Evolutionary conservation across 1,140 invertebrate species (phyloP).

Genomic region (Patella vulgata): DNA sequence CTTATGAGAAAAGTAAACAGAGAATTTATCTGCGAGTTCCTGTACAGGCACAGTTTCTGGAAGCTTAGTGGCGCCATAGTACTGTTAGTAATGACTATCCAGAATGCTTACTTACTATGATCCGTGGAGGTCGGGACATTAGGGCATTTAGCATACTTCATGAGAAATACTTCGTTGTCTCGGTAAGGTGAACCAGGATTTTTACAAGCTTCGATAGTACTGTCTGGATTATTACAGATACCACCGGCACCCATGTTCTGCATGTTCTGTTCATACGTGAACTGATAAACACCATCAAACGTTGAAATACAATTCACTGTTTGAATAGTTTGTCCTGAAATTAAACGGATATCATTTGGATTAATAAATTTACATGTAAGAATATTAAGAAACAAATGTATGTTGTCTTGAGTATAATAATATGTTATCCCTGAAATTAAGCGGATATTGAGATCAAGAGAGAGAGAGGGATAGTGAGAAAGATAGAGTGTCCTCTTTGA

Average conservation of each 20-base stretch:
- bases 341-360: slow-evolving; percentile 2
- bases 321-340: slow-evolving; percentile 37
- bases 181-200: slow-evolving; percentile 94
- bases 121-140: slow-evolving; percentile 88
- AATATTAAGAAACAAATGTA: slow-evolving; percentile 3
- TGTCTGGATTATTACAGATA: slow-evolving; percentile 74
- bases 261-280: slow-evolving; percentile 62
- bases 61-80: too few relatives aligned
- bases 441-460: too few relatives aligned
- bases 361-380: background rate
- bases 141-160: slow-evolving; percentile 89
- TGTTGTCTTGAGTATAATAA: too few relatives aligned
- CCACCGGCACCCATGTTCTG: slow-evolving; percentile 54
- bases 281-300: slow-evolving; percentile 65
- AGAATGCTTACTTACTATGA: slow-evolving; percentile 80
- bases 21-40: too few relatives aligned
- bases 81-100: too few relatives aligned
- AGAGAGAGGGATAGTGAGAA: too few relatives aligned
- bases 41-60: too few relatives aligned
- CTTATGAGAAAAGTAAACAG: too few relatives aligned
- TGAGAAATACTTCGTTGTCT: slow-evolving; percentile 96
- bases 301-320: slow-evolving; percentile 63
- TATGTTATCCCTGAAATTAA: background rate
- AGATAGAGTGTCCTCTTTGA: too few relatives aligned
- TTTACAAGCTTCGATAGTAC: slow-evolving; percentile 92